A percentile compares a stretch with the other conserved stretches of the same genome.
Evolutionary conservation across 2,113 vertebrate genomes (phyloP).

Genomic region (Engraulis encrasicolus): DNA sequence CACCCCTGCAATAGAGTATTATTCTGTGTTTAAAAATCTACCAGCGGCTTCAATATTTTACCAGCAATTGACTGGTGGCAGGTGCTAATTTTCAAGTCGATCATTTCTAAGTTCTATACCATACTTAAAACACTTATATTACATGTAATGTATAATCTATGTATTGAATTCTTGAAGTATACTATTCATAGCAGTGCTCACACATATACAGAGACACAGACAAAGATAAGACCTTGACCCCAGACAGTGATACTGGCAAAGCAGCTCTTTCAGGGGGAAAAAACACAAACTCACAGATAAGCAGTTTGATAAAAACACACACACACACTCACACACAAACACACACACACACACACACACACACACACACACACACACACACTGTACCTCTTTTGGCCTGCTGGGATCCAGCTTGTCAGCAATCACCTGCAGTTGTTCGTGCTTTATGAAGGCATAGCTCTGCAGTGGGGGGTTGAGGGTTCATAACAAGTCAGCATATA

Average conservation of each 20-base stretch:
- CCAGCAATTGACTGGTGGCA: too few relatives aligned
- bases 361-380: background rate
- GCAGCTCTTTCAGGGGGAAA: background rate
- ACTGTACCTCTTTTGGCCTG: conserved; percentile 86
- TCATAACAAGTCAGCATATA: background rate
- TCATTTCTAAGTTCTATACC: too few relatives aligned
- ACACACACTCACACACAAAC: background rate
- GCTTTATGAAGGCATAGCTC: conserved; percentile 92
- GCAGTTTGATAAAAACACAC: background rate
- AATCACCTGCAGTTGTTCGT: conserved; percentile 90
- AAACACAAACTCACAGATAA: background rate
- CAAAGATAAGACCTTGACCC: background rate
- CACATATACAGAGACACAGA: background rate
- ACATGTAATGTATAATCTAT: too few relatives aligned
- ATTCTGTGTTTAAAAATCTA: too few relatives aligned
- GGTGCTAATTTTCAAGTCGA: too few relatives aligned
- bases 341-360: background rate
- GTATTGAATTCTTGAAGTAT: background rate
- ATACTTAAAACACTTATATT: too few relatives aligned
- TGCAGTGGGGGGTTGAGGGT: conserved; percentile 57
- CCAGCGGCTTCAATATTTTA: too few relatives aligned
- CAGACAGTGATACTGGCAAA: background rate
- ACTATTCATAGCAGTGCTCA: background rate
- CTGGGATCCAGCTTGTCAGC: conserved; percentile 84
- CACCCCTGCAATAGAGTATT: too few relatives aligned